Conservation (phyloP, 2,888 invertebrate genomes). For the Agonopterix heracliana region DNA sequence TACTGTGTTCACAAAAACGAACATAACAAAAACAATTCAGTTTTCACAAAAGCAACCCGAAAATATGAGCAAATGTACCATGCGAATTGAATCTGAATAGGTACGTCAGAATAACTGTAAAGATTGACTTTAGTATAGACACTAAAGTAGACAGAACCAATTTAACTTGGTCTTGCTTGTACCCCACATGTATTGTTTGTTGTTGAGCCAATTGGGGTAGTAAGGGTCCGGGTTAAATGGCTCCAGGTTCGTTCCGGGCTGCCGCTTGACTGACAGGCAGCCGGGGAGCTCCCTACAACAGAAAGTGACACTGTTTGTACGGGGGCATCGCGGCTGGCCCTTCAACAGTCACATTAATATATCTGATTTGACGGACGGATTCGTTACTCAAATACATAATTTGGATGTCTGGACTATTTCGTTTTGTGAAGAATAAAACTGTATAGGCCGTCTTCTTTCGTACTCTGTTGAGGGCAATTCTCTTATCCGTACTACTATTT, state of each 20-base stretch:
- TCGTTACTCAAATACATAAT: no score
- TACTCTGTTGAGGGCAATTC: no score
- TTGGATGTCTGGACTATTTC: no score
- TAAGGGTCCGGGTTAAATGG: conserved; percentile 44
- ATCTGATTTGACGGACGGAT: not conserved
- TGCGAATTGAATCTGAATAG: conserved; percentile 55
- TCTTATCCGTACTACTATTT: no score
- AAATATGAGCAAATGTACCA: conserved; percentile 7
- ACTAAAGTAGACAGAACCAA: conserved; percentile 18
- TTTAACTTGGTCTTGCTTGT: conserved; percentile 25
- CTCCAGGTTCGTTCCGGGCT: conserved; percentile 56
- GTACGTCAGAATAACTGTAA: conserved; percentile 60
- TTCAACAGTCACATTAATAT: conserved; percentile 23
- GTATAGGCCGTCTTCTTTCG: no score
- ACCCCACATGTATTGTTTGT: conserved; percentile 17
- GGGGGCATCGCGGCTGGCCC: conserved; percentile 43
- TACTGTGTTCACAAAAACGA: not conserved
- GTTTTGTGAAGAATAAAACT: no score
- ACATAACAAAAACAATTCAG: not conserved
- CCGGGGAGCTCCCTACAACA: conserved; percentile 29
- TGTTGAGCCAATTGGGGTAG: conserved; percentile 22
- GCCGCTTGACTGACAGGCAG: conserved; percentile 67
- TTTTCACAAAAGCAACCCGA: no score
- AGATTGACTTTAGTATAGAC: conserved; percentile 49
- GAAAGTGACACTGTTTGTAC: conserved; percentile 51